phyloP scores from a whole-genome alignment of 2,797 vertebrate species.

The Chrosomus eos region DNA sequence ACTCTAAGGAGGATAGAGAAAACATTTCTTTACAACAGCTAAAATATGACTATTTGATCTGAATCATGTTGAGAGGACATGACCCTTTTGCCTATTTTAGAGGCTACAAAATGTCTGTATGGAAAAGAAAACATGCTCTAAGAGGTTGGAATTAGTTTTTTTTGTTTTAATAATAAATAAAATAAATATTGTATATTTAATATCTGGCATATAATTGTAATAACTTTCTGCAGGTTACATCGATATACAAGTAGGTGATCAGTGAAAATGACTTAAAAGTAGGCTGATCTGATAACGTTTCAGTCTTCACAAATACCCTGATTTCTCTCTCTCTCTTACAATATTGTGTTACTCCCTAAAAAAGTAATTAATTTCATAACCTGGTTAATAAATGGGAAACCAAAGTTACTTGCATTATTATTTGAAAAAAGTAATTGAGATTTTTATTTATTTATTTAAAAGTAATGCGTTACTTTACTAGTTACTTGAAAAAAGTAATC shows the following conservation, averaged over 20 bases:
- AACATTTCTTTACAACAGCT: neutral
- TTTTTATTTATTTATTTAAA: no score
- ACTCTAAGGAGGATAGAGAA: conserved; percentile 2
- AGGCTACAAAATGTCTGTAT: neutral
- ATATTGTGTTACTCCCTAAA: neutral
- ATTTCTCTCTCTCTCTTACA: neutral
- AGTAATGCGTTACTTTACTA: no score
- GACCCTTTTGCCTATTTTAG: neutral
- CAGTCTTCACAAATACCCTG: no score
- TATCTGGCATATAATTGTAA: neutral
- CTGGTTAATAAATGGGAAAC: neutral
- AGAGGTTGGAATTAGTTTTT: neutral
- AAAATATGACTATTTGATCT: neutral
- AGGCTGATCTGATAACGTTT: neutral
- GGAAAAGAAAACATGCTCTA: neutral
- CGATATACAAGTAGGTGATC: neutral
- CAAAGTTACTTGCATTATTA: no score
- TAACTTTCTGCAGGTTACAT: neutral
- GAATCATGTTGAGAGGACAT: neutral
- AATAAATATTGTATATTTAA: neutral
- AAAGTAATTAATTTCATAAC: neutral
- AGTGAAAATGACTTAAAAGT: neutral
- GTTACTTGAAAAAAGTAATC: no score
- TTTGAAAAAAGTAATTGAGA: no score
- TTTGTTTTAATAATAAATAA: neutral